Evolutionary conservation across 92 coral and sea anemone species (phyloP).

Genomic region (Parazoanthus atlanticus): DNA sequence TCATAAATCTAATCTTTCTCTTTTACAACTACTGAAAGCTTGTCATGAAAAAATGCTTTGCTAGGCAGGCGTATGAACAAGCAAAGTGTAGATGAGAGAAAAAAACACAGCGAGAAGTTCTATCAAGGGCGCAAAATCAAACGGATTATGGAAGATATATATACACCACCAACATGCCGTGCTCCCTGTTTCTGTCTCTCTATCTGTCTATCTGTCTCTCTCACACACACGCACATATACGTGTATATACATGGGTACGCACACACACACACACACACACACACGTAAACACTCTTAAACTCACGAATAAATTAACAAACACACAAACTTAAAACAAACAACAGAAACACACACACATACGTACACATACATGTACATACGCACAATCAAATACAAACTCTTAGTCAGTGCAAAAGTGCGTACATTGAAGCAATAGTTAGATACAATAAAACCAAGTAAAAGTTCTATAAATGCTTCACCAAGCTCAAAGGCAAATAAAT

Average conservation of each 20-base stretch:
- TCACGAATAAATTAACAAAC: background rate
- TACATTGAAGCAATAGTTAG: background rate
- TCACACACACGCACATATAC: background rate
- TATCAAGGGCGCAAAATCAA: too few species aligned
- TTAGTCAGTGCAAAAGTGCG: background rate
- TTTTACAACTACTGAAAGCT: too few species aligned
- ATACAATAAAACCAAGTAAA: background rate
- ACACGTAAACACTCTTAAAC: background rate
- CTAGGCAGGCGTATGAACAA: too few species aligned
- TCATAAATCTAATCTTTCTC: too few species aligned
- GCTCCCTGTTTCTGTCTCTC: too few species aligned
- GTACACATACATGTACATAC: background rate
- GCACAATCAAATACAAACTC: background rate
- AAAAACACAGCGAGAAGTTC: too few species aligned
- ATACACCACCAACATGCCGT: too few species aligned
- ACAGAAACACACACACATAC: background rate
- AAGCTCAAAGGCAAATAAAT: background rate
- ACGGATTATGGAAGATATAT: too few species aligned
- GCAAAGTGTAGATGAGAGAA: too few species aligned
- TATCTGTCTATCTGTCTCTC: background rate
- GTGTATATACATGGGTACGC: background rate
- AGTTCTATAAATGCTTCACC: background rate
- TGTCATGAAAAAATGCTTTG: too few species aligned
- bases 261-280: background rate
- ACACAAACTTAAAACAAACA: background rate